phyloP scores from a whole-genome alignment of 2,888 invertebrate species.

The Glyphotaelius pellucidus region DNA sequence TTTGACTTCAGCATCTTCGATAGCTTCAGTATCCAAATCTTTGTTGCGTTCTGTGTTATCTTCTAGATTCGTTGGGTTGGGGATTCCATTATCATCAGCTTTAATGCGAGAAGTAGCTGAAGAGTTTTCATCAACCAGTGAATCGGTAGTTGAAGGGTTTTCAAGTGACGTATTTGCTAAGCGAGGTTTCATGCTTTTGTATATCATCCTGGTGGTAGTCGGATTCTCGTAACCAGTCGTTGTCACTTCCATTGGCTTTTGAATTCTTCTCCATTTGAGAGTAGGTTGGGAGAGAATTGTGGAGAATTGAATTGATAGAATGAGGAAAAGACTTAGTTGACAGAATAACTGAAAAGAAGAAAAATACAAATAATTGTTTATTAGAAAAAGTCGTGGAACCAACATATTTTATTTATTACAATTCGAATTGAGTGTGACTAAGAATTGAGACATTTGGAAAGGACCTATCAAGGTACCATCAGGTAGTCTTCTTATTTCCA shows the following conservation, averaged over 20 bases:
- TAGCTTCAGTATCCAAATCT: neutral
- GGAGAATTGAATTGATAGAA: neutral
- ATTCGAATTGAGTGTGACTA: no score
- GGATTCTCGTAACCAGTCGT: neutral
- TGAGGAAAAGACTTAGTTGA: neutral
- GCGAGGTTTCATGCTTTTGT: neutral
- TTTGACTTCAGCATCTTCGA: neutral
- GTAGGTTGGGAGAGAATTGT: neutral
- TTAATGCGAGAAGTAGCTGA: neutral
- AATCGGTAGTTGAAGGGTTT: neutral
- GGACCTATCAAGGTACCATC: no score
- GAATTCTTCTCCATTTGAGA: neutral
- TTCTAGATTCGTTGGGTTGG: neutral
- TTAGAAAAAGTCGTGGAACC: no score
- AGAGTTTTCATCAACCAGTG: neutral
- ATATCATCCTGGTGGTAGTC: neutral
- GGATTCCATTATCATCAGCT: no score
- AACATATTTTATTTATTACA: no score
- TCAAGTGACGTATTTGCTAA: neutral
- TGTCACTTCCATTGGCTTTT: neutral
- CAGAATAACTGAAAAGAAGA: neutral
- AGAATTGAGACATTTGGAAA: no score
- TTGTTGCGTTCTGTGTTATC: neutral
- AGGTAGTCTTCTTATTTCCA: no score
- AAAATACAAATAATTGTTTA: neutral